These are phyloP conservation scores for Equus przewalskii DNA, from an alignment of 2,113 vertebrate species.

Conservation along the genomic window DNA sequence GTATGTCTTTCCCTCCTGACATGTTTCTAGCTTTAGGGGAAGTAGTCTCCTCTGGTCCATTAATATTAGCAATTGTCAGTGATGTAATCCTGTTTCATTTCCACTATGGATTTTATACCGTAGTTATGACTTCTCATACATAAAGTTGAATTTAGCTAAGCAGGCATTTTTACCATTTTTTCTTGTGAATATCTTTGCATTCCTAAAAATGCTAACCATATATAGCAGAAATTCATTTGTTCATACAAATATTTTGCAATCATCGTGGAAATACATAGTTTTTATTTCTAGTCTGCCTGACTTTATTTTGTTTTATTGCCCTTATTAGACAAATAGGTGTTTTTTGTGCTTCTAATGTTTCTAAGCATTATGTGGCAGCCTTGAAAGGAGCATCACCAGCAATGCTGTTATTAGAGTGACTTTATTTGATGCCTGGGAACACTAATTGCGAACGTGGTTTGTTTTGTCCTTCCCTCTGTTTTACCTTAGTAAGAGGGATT, in stretches of 20 bases:
- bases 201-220: constrained; percentile 61
- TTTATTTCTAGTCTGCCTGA: constrained; percentile 62
- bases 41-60: constrained; percentile 73
- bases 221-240: constrained; percentile 54
- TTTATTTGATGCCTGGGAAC: constrained; percentile 58
- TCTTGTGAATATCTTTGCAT: constrained; percentile 70
- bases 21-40: constrained; percentile 86
- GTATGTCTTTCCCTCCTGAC: constrained; percentile 78
- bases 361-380: background rate
- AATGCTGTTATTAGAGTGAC: constrained; percentile 26
- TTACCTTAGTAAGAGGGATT: constrained; percentile 23
- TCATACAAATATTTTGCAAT: constrained; percentile 33
- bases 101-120: constrained; percentile 78
- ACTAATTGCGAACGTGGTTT: background rate
- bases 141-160: constrained; percentile 63
- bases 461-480: background rate
- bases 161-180: constrained; percentile 46
- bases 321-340: constrained; percentile 52
- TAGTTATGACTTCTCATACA: constrained; percentile 77
- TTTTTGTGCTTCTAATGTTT: constrained; percentile 11
- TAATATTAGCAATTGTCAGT: constrained; percentile 82
- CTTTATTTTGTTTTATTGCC: constrained; percentile 50
- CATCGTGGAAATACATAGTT: constrained; percentile 53
- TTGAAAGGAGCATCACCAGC: background rate
- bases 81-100: constrained; percentile 83